Evolutionary conservation across 1,140 invertebrate genomes (phyloP), one percentile per base, ranked within the genome.

Genomic region (Oryctes rhinoceros): DNA sequence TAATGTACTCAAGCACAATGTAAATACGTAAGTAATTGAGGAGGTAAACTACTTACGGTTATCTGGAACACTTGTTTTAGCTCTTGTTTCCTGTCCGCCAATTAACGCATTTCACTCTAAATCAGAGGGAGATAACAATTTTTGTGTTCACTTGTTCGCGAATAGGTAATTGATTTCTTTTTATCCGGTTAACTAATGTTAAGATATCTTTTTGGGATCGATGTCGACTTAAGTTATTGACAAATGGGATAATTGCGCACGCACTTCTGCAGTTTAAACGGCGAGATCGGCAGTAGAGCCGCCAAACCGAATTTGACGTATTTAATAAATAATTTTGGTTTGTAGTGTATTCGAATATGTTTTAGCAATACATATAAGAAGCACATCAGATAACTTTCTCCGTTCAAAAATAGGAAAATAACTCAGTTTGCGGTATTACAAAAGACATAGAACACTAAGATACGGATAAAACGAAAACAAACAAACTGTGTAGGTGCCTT

Each of bases 381-480:
- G 11, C 65, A 71, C 65, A 71, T 71, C 24, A 71, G 65, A 24
- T 71, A 71, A 71, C 65, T 71, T 71, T 71, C 65, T 71, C 65
- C 35, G 35, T 13, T 7, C 18, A 71, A 15, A 71, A 37, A 71
- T 37, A 35, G 65, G 0, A 35, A 62, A 71, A 71, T 71, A 71
- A 11, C 13, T 11, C 65, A 71, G 20, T 71, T 71, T 71, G 18
- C 13, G 35, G 18, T 71, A 37, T 2, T 24, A 71, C 13, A 71
- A 71, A 71, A 35, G 37, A 30, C 24, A 30, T 10, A 71, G 65
- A 71, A 71, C 65, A 71, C 65, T 71, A 24, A 15, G 35, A 20
- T 24, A 67, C 24, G 20, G 35, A 71, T 35, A 24, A 71, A 71
- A 71, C 65, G 24, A 71, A 71, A 71, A 35, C 65, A 71, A 71